Evolutionary conservation across 2,113 vertebrate species (phyloP), one percentile per base, ranked within the genome.

Genomic region (Spilogale gracilis): DNA sequence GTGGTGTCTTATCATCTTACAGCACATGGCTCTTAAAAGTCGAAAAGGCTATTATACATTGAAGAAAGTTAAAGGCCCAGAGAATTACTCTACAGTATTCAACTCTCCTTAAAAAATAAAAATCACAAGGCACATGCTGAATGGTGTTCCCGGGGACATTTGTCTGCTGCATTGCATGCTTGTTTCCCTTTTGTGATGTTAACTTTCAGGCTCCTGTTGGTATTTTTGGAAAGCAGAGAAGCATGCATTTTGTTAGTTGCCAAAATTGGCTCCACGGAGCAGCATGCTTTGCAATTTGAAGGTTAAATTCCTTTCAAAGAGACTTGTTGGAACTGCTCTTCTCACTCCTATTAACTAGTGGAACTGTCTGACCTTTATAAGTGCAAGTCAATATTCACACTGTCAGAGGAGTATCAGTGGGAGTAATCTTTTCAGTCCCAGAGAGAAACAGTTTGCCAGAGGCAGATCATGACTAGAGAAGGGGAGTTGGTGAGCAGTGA

Each of bases 301-400:
- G 98, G 98, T 98, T 98, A 98, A 97, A 97, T 97, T 98, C 82
- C 96, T 98, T 98, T 98, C 97, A 95, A 97, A 98, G 89, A 96
- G 30, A 91, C 52, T 97, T 96, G 73, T 94, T 98, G 96, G 92
- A 98, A 86, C 97, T 97, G 83, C n/a, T 98, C 76, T 97, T 98
- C 97, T 98, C 95, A 85, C 93, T 98, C 94, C 91, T 94, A 94
- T 96, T 96, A 98, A 97, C 97, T 98, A 95, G 94, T 97, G 94
- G 96, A 99, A 95, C 95, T 98, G 97, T 73, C 95, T 98, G 98
- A 99, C 98, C 99, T 99, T 98, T 98, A 1, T 94, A 98, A 98
- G 95, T 97, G 81, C 86, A 98, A 98, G 98, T 98, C 98, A 98
- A 97, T 98, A 98, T 97, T 98, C 97, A 16, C 95, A 92, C 93